Base-by-base conservation (phyloP, 2,888 invertebrate genomes). In the Ichneumon xanthorius region DNA sequence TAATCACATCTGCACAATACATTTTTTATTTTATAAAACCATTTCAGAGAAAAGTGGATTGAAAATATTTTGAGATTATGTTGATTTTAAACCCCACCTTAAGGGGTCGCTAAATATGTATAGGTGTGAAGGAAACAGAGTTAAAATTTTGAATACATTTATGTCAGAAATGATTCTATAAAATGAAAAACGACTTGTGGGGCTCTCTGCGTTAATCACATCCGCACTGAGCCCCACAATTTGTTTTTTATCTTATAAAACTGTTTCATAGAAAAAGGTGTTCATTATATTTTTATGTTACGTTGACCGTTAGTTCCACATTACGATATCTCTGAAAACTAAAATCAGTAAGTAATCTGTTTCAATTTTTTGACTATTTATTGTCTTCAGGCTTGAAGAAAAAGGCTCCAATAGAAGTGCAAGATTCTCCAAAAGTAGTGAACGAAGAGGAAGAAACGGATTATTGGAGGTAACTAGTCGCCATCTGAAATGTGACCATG, bases 341-440 rank as follows among this genome's bases (percentile, higher is more conserved):
- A 45, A 26, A 67, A 45, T 16, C 22, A 40, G 33, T 40, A 40
- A 61, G 9, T 11, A 19, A 14, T 30, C 9, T 7, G 3, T 70
- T 40, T 30, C 7, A 1, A 22, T 26, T 45, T 37, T 40, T 61
- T 55, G 14, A 33, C 70, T 3, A 63, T 50, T 63, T 48, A 19
- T 48, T 9, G 5, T 75, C 63, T 75, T 30, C 26, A 85, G 85
- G 70, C 14, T 65, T 85, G 67, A 85, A 75, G 65, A 79, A 85
- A 75, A 85, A 79, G 71, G 19, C 22, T 65, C 53, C 45, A 0
- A 53, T 78, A 11, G 14, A 1, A 14, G n/a, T 22, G 6, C 50
- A 61, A 19, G 68, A 80, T 22, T 63, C 73, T 16, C 71, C 76
- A 9, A 19, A 26, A 37, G 48, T 22, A 33, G 11, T 45, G 14